Evolutionary conservation across 2,113 vertebrate species (phyloP).

Genomic region (Zeus faber): DNA sequence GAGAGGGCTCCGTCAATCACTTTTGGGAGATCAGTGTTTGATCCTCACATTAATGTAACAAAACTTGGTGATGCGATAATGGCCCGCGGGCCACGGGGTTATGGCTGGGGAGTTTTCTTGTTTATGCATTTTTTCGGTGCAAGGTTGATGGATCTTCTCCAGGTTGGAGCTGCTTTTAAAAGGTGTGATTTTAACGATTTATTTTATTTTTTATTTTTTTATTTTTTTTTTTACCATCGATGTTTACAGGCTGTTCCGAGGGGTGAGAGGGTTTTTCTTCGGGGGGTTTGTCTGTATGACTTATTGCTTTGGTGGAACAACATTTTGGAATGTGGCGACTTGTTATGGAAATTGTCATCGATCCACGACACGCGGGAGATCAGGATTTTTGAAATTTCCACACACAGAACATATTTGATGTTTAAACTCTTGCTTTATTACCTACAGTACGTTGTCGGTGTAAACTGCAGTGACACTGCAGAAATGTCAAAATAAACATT

Average conservation of each 20-base stretch:
- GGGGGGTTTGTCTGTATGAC: neutral
- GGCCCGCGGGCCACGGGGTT: constrained; percentile 30
- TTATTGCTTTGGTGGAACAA: neutral
- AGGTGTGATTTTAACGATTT: neutral
- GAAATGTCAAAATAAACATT: too few species aligned
- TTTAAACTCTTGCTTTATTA: neutral
- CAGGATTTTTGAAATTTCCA: too few species aligned
- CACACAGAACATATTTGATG: neutral
- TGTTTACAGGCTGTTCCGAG: neutral
- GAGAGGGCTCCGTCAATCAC: constrained; percentile 24
- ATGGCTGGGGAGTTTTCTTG: constrained; percentile 26
- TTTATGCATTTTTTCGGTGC: constrained; percentile 42
- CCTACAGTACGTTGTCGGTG: neutral
- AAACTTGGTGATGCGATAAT: constrained; percentile 27
- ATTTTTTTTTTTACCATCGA: neutral
- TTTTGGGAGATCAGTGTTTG: constrained; percentile 48
- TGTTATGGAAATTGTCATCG: too few species aligned
- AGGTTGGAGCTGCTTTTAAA: neutral
- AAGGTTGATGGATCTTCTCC: constrained; percentile 5
- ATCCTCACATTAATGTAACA: constrained; percentile 48
- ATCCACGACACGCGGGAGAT: too few species aligned
- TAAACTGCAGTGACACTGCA: too few species aligned
- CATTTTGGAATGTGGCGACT: neutral
- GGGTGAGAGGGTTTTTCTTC: neutral
- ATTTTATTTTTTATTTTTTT: neutral